These are phyloP conservation scores for Saxidomus purpurata DNA, from an alignment of 1,140 invertebrate genomes.

Conservation along the genomic window DNA sequence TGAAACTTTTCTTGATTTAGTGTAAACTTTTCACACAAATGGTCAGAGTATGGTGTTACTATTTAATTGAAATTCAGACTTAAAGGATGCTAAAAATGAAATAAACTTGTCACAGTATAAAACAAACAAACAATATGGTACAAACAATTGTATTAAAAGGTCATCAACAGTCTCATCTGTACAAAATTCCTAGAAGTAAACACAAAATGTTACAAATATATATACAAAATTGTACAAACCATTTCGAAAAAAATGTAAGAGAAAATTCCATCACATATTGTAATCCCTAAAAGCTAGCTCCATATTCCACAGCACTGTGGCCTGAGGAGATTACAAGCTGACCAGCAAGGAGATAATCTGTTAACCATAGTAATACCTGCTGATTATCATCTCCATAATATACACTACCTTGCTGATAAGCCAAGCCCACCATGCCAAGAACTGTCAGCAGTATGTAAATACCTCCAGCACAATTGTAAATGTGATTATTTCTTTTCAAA, in stretches of 20 bases:
- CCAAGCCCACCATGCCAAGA: slow-evolving; percentile 10
- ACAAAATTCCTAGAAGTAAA: no score
- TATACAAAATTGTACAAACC: neutral
- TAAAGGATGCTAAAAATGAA: no score
- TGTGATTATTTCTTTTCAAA: neutral
- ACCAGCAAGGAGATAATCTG: neutral
- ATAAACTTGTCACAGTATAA: no score
- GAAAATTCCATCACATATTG: neutral
- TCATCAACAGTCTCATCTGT: no score
- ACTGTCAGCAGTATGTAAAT: neutral
- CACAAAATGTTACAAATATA: no score
- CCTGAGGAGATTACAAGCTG: neutral
- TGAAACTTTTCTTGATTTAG: no score
- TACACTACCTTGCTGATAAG: slow-evolving; percentile 11
- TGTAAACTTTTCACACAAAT: no score
- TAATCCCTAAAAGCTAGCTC: neutral
- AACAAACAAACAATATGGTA: no score
- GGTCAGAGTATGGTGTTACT: no score
- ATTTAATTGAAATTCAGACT: no score
- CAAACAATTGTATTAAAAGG: no score
- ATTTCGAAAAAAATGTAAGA: neutral
- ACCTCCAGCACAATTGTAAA: neutral
- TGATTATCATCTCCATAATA: slow-evolving; percentile 3
- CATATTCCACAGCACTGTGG: neutral
- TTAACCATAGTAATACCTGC: neutral